Evolutionary conservation across 2,113 vertebrate species (phyloP).

Genomic region (Cygnus atratus): DNA sequence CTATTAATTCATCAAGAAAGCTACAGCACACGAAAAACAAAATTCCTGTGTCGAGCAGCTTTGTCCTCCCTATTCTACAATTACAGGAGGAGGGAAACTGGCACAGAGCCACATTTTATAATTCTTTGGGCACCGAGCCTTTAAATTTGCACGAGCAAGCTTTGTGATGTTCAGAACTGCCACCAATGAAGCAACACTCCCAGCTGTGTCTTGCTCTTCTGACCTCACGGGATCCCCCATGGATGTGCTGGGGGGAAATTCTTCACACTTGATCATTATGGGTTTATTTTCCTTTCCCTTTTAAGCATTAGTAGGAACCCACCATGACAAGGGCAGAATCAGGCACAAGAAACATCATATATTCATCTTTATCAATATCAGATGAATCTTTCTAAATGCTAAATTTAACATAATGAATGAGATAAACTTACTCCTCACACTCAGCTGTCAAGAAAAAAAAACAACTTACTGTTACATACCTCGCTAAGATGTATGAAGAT

Average conservation of each 20-base stretch:
- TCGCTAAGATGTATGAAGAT: not conserved
- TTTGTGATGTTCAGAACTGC: not conserved
- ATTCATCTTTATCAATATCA: not conserved
- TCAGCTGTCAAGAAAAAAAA: not conserved
- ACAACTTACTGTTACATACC: not conserved
- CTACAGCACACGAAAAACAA: not conserved
- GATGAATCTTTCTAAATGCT: not conserved
- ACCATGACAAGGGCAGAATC: not conserved
- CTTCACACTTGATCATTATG: not conserved
- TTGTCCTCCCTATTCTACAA: not conserved
- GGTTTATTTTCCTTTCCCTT: not conserved
- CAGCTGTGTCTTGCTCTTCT: not conserved
- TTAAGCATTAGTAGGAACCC: not conserved
- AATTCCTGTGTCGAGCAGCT: not conserved
- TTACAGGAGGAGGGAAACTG: not conserved
- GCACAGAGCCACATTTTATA: not conserved
- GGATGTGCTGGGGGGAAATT: not conserved
- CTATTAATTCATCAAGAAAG: not conserved
- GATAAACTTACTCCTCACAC: not conserved
- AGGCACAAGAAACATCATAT: not conserved
- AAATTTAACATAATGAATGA: not conserved
- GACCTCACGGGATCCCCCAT: not conserved
- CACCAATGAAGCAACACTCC: not conserved
- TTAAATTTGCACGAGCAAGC: not conserved
- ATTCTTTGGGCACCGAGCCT: not conserved